Evolutionary conservation across 2,888 invertebrate species (phyloP).

Genomic region (Fragum sueziense): DNA sequence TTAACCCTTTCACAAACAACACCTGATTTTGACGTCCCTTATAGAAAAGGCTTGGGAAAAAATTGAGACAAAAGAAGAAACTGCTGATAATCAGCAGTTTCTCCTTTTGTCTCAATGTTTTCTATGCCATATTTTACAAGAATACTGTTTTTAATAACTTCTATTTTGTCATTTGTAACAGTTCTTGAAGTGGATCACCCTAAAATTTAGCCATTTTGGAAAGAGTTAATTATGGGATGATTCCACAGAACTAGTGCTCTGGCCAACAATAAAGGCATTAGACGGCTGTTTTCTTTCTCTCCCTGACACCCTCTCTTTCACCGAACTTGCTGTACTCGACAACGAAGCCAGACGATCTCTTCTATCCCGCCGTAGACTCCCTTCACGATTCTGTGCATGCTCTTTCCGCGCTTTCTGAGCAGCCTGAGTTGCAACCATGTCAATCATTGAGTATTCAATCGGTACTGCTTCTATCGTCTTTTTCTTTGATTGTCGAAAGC

Average conservation of each 20-base stretch:
- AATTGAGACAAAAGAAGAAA: not conserved
- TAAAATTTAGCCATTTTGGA: not conserved
- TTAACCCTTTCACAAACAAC: no score
- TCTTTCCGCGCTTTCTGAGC: conserved; percentile 79
- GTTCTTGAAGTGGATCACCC: no score
- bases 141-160: not conserved
- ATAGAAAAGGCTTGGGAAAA: not conserved
- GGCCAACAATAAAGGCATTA: conserved; percentile 23
- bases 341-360: conserved; percentile 11
- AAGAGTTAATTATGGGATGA: conserved; percentile 28
- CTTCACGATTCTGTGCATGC: conserved; percentile 79
- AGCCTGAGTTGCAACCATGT: conserved; percentile 80
- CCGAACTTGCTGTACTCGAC: conserved; percentile 3
- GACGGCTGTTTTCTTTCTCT: conserved; percentile 48
- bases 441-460: conserved; percentile 81
- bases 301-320: conserved; percentile 12
- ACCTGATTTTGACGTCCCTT: no score
- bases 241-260: conserved; percentile 53
- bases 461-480: conserved; percentile 61
- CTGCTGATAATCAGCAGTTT: not conserved
- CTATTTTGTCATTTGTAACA: no score
- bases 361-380: conserved; percentile 68
- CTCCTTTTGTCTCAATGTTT: not conserved
- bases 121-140: not conserved
- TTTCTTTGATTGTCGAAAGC: conserved; percentile 63